Evolutionary conservation across 2,888 invertebrate genomes (phyloP), one percentile per base, ranked within the genome.

Genomic region (Phalera bucephala): DNA sequence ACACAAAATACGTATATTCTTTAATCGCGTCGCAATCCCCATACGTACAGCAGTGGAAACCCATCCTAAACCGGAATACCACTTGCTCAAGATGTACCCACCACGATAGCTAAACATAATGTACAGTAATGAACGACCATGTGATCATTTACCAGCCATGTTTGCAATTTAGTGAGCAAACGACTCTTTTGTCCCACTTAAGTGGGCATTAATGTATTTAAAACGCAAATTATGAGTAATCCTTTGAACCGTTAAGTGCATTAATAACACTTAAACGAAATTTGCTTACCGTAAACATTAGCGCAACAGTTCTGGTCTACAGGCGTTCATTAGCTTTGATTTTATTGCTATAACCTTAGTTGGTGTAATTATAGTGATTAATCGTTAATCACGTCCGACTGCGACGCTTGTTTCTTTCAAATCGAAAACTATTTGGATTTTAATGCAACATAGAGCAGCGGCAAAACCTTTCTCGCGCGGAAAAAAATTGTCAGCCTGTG

Each of bases 81-180:
- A 55, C 52, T 58, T 49, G 47, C 42, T 44, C 39, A 45, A 55
- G 45, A 54, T 40, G 37, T 38, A n/a, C n/a, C n/a, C n/a, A n/a
- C n/a, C 41, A 42, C 40, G 33, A 54, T 44, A 46, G 39, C 57
- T 57, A 54, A 52, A 35, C 40, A 26, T 55, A 58, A 57, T 52
- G 45, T 20, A 29, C 43, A 33, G 44, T 58, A 55, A 52, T 55
- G 31, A 55, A 41, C 21, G 34, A 40, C 36, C 39, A 34, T 32
- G 26, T 27, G 22, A 17, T 15, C 15, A 39, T 41, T 45, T 30
- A 36, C 23, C 33, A 45, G 26, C 37, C n/a, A 36, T 37, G 33
- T 43, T 45, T 34, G 38, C 40, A 37, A 36, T 42, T 52, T 47
- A 41, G 36, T 36, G 35, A 13, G 28, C 3, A 26, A 49, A 55